These are phyloP conservation scores for Eupithecia dodoneata DNA, from an alignment of 2,888 invertebrate species.

Conservation along the genomic window DNA sequence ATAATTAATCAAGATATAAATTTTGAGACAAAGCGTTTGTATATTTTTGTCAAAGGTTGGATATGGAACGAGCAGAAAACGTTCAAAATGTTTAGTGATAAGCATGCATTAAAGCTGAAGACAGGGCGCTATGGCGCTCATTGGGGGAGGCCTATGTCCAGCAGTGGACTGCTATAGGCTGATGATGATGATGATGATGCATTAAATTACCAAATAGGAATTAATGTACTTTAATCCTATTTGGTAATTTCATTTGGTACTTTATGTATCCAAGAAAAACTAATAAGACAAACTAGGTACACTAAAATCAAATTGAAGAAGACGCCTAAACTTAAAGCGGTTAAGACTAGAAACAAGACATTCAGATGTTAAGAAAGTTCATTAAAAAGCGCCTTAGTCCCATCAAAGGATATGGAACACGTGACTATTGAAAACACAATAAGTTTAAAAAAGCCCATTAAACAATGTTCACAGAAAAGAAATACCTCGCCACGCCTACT, in stretches of 20 bases:
- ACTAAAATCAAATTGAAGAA: not conserved
- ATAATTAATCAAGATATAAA: slow-evolving; percentile 20
- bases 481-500: slow-evolving; percentile 5
- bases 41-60: not conserved
- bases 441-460: not conserved
- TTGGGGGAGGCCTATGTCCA: no score
- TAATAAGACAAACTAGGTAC: not conserved
- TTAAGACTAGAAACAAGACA: not conserved
- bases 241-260: no score
- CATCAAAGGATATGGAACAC: no score
- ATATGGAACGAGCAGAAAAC: not conserved
- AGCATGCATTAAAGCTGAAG: not conserved
- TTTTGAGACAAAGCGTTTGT: slow-evolving; percentile 3
- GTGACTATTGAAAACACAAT: not conserved
- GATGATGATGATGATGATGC: no score
- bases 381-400: not conserved
- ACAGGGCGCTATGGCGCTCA: no score
- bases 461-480: not conserved
- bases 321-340: not conserved
- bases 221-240: no score
- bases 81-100: not conserved
- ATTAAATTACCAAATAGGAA: not conserved
- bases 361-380: not conserved
- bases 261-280: not conserved
- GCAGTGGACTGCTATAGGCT: no score